A percentile compares a stretch with the other conserved stretches of the same genome.
Conservation (phyloP, 2,888 invertebrate genomes). For the Amphipyra tragopoginis region DNA sequence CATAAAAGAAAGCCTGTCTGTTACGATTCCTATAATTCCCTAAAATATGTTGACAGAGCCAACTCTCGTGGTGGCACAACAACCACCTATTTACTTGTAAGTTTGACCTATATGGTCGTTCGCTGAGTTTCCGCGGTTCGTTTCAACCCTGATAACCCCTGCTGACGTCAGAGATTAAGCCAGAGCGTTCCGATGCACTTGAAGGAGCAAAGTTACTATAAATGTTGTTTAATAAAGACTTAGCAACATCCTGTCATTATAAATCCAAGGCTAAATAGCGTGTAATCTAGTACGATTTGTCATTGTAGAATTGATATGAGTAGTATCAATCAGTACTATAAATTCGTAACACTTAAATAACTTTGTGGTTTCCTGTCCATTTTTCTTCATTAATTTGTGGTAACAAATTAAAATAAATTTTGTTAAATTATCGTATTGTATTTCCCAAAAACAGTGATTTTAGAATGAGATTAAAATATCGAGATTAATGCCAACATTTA, state of each 20-base stretch:
- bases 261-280: constrained; percentile 27
- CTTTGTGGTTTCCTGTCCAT: too few relatives aligned
- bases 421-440: too few relatives aligned
- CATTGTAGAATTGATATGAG: not conserved
- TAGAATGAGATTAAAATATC: too few relatives aligned
- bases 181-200: constrained; percentile 59
- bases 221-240: constrained; percentile 30
- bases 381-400: too few relatives aligned
- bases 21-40: not conserved
- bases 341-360: too few relatives aligned
- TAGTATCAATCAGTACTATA: too few relatives aligned
- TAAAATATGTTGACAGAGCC: constrained; percentile 15
- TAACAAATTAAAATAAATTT: too few relatives aligned
- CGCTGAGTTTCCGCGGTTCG: constrained; percentile 69
- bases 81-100: constrained; percentile 46
- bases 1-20: too few relatives aligned
- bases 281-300: constrained; percentile 27
- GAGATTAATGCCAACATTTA: too few relatives aligned
- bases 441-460: too few relatives aligned
- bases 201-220: constrained; percentile 33
- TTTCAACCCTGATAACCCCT: constrained; percentile 71
- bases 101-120: constrained; percentile 64
- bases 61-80: constrained; percentile 30
- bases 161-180: constrained; percentile 71
- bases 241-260: constrained; percentile 29